These are phyloP conservation scores for Drosophila pegasa DNA, from an alignment of 2,888 invertebrate genomes.

Conservation along the genomic window DNA sequence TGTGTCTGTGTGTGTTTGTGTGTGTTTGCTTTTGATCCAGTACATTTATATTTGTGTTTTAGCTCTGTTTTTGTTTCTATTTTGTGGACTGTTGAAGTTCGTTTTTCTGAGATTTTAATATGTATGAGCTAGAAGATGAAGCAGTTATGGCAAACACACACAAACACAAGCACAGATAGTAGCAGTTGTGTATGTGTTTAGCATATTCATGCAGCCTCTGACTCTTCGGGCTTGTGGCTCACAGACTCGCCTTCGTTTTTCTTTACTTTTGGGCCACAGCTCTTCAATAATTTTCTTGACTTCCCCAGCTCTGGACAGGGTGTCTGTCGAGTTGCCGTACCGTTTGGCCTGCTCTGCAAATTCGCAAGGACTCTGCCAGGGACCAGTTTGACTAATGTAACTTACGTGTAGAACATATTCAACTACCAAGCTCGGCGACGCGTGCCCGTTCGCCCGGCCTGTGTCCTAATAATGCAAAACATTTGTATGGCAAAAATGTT, in stretches of 20 bases:
- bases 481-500: slow-evolving; percentile 60
- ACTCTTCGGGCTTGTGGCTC: slow-evolving; percentile 19
- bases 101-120: slow-evolving; percentile 77
- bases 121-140: slow-evolving; percentile 75
- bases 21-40: slow-evolving; percentile 31
- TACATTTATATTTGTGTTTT: slow-evolving; percentile 39
- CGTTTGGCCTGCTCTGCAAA: slow-evolving; percentile 62
- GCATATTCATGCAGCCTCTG: slow-evolving; percentile 66
- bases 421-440: slow-evolving; percentile 16
- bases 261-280: slow-evolving; percentile 28
- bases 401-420: slow-evolving; percentile 68
- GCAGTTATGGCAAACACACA: slow-evolving; percentile 63
- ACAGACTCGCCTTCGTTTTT: slow-evolving; percentile 2
- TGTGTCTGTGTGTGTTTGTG: slow-evolving; percentile 20
- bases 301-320: slow-evolving; percentile 23
- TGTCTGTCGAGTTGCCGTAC: slow-evolving; percentile 14
- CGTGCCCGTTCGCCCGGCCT: slow-evolving; percentile 9
- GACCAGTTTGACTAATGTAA: slow-evolving; percentile 72
- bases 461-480: slow-evolving; percentile 67
- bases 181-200: slow-evolving; percentile 56
- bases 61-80: slow-evolving; percentile 26
- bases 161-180: slow-evolving; percentile 37
- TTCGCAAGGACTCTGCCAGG: slow-evolving; percentile 24
- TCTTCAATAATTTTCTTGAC: slow-evolving; percentile 47
- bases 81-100: slow-evolving; percentile 74